phyloP scores from a whole-genome alignment of 2,113 vertebrate species.

The Dascyllus trimaculatus region DNA sequence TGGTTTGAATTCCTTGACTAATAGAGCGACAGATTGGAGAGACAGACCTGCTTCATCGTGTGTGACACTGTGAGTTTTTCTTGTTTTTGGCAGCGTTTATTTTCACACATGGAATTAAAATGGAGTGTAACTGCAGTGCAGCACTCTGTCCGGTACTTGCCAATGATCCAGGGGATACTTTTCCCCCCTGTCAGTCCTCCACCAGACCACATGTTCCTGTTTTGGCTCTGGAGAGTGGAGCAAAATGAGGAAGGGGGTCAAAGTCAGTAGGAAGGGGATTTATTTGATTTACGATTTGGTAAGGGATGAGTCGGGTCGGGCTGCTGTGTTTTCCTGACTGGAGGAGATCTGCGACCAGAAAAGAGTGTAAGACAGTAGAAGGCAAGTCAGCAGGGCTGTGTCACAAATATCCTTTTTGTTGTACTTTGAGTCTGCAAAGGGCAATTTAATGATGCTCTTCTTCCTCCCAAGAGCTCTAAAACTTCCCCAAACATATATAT shows the following conservation, averaged over 20 bases:
- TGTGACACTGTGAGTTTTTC: slow-evolving; percentile 21
- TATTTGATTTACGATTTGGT: slow-evolving; percentile 57
- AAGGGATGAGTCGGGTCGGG: slow-evolving; percentile 44
- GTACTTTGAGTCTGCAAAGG: too few relatives aligned
- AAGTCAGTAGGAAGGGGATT: slow-evolving; percentile 61
- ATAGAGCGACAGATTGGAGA: neutral
- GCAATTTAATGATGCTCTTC: neutral
- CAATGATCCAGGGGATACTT: slow-evolving; percentile 46
- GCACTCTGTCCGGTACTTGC: slow-evolving; percentile 17
- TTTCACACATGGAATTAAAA: slow-evolving; percentile 50
- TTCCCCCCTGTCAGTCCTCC: slow-evolving; percentile 24
- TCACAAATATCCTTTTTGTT: neutral
- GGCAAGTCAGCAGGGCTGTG: slow-evolving; percentile 26
- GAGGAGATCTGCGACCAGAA: slow-evolving; percentile 25
- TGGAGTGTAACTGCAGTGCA: slow-evolving; percentile 27
- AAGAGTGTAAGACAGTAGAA: neutral
- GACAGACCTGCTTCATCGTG: slow-evolving; percentile 20
- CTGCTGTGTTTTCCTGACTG: slow-evolving; percentile 51
- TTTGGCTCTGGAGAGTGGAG: slow-evolving; percentile 46
- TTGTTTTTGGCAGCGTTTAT: slow-evolving; percentile 38
- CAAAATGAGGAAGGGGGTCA: slow-evolving; percentile 50
- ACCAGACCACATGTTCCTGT: slow-evolving; percentile 48
- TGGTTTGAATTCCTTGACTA: slow-evolving; percentile 11
- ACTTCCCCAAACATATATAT: too few relatives aligned
- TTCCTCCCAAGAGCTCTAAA: neutral